phyloP scores from a whole-genome alignment of 2,113 vertebrate genomes.

The Galeopterus variegatus region DNA sequence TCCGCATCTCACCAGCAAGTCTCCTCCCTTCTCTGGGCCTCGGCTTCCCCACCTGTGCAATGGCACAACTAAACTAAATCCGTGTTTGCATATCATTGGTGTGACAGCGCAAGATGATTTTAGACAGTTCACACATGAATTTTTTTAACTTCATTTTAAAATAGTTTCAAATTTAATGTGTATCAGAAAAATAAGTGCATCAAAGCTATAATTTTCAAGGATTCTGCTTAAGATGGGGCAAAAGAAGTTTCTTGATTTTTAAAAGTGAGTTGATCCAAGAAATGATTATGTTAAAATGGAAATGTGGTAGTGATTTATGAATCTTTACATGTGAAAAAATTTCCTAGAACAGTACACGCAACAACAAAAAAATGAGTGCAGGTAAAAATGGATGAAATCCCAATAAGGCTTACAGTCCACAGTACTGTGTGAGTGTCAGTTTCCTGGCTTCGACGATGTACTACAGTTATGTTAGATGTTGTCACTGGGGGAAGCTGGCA shows the following conservation, averaged over 20 bases:
- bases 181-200: background rate
- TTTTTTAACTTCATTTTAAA: background rate
- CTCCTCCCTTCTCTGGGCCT: background rate
- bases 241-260: background rate
- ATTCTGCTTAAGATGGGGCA: background rate
- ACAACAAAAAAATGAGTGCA: background rate
- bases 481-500: rapidly evolving
- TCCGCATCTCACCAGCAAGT: background rate
- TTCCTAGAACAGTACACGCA: background rate
- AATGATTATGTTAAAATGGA: background rate
- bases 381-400: background rate
- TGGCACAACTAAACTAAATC: rapidly evolving
- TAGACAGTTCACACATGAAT: background rate
- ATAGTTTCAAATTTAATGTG: background rate
- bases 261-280: background rate
- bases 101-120: background rate
- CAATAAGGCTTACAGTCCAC: background rate
- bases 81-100: rapidly evolving
- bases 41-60: background rate
- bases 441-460: background rate
- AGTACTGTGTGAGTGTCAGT: rapidly evolving
- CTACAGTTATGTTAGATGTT: too few relatives aligned
- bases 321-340: background rate
- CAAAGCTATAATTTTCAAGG: background rate
- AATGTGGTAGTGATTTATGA: background rate